Percentiles rank a stretch among this genome's conserved stretches.
phyloP scores from a whole-genome alignment of 2,888 invertebrate species.

The Drosophila pegasa region DNA sequence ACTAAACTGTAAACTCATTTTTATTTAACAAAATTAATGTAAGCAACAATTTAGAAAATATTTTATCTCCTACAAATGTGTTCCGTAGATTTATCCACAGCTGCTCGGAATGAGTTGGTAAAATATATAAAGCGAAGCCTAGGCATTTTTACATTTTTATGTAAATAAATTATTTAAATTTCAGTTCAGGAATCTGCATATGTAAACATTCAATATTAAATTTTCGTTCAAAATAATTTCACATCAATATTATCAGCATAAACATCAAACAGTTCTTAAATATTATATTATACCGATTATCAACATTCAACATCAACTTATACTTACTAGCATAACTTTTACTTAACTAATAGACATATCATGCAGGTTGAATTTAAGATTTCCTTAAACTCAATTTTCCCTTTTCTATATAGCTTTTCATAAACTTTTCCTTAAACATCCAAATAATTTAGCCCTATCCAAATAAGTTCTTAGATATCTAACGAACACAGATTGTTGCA shows the following conservation, averaged over 20 bases:
- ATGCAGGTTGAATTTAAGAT: neutral
- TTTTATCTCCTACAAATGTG: neutral
- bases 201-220: neutral
- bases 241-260: neutral
- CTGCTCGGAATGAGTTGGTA: too few relatives aligned
- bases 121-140: neutral
- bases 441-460: neutral
- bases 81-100: neutral
- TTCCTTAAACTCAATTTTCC: neutral
- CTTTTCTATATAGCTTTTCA: too few relatives aligned
- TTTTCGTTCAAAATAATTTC: neutral
- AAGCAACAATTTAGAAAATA: too few relatives aligned
- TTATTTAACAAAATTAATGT: neutral
- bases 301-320: neutral
- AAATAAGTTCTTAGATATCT: neutral
- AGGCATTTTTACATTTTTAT: neutral
- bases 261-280: conserved; percentile 1
- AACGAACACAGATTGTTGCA: neutral
- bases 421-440: neutral
- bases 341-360: neutral
- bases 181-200: neutral
- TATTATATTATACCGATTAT: neutral
- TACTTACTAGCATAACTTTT: neutral
- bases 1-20: neutral
- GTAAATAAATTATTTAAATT: neutral